These are phyloP conservation scores for Pomacea canaliculata DNA, from an alignment of 2,888 invertebrate genomes.

Conservation along the genomic window DNA sequence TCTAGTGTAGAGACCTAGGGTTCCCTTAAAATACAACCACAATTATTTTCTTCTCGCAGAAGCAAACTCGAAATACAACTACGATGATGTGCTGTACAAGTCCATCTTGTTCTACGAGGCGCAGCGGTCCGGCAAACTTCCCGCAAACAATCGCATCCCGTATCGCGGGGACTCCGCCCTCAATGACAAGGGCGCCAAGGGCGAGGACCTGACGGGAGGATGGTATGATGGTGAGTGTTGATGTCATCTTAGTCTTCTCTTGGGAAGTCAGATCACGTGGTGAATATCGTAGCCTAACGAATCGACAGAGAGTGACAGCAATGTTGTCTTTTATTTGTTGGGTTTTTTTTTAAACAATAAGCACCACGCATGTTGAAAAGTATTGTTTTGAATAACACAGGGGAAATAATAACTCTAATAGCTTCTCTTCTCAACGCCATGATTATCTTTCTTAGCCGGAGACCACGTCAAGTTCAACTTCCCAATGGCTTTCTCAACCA, in stretches of 20 bases:
- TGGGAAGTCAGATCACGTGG: no score
- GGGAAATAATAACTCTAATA: no score
- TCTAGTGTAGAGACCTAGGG: no score
- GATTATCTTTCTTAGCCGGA: background rate
- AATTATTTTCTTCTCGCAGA: background rate
- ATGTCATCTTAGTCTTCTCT: no score
- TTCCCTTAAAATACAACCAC: no score
- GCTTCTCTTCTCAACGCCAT: no score
- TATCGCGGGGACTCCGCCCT: conserved; percentile 62
- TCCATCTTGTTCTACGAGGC: conserved; percentile 64
- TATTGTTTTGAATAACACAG: no score
- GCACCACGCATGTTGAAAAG: no score
- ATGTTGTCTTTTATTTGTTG: no score
- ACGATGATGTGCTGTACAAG: conserved; percentile 52
- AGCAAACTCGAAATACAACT: conserved; percentile 38
- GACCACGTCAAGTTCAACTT: conserved; percentile 20
- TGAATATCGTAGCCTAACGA: no score
- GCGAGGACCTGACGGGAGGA: conserved; percentile 63
- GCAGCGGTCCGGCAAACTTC: conserved; percentile 61
- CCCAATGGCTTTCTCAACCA: conserved; percentile 11
- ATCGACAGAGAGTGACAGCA: no score
- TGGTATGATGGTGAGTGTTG: conserved; percentile 29
- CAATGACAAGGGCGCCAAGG: conserved; percentile 52
- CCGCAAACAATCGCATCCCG: conserved; percentile 54
- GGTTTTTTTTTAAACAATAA: no score